Evolutionary conservation across 2,888 invertebrate genomes (phyloP).

Genomic region (Caenorhabditis imperialis): DNA sequence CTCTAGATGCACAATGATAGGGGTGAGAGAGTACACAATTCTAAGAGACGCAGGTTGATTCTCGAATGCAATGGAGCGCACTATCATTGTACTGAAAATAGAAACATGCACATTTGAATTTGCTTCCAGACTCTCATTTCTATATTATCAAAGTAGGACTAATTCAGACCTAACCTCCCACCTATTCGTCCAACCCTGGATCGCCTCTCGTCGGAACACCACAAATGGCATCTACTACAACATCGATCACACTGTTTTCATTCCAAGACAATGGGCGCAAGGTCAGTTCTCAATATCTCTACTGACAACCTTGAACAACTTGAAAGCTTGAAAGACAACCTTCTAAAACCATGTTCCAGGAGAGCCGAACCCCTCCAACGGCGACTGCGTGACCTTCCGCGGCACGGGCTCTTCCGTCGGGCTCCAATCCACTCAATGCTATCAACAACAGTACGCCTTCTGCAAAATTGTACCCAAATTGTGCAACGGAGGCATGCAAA

Average conservation of each 20-base stretch:
- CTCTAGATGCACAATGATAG: no score
- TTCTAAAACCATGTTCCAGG: no score
- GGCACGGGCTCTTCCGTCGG: slow-evolving; percentile 10
- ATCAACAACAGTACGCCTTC: slow-evolving; percentile 29
- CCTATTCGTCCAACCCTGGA: slow-evolving; percentile 31
- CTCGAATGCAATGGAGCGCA: no score
- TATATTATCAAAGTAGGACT: background rate
- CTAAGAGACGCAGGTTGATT: no score
- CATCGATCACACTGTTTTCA: slow-evolving; percentile 9
- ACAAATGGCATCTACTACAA: slow-evolving; percentile 22
- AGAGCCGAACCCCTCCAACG: slow-evolving; percentile 25
- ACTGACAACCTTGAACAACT: no score
- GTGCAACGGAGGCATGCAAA: slow-evolving; percentile 84
- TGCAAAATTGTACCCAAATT: slow-evolving; percentile 34
- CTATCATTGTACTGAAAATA: no score
- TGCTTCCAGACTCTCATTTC: background rate
- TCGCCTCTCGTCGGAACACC: slow-evolving; percentile 17
- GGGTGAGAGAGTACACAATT: no score
- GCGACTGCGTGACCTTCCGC: slow-evolving; percentile 29
- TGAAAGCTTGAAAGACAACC: no score
- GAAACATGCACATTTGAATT: no score
- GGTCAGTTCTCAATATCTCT: slow-evolving; percentile 6
- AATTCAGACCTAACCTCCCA: slow-evolving; percentile 18
- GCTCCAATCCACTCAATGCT: slow-evolving; percentile 30
- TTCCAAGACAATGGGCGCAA: slow-evolving; percentile 16